Conservation (phyloP, 2,888 invertebrate genomes). For the Galerucella calmariensis region DNA sequence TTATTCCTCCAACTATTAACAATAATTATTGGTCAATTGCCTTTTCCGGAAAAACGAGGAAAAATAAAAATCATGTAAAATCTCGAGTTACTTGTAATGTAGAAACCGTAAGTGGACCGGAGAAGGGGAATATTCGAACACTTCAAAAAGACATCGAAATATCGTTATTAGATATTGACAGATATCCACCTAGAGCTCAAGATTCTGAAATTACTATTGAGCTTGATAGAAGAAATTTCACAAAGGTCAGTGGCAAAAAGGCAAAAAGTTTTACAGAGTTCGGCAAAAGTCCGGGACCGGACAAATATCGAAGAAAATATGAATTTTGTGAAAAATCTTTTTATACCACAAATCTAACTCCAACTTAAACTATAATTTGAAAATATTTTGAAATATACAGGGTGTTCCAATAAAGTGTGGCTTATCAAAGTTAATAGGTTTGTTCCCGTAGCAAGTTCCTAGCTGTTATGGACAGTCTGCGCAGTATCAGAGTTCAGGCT, state of each 20-base stretch:
- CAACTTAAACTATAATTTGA: too few species aligned
- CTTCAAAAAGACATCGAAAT: constrained; percentile 59
- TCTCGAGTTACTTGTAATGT: constrained; percentile 62
- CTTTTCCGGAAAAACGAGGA: constrained; percentile 57
- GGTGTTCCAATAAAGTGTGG: too few species aligned
- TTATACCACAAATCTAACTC: too few species aligned
- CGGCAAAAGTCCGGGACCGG: too few species aligned
- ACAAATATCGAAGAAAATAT: too few species aligned
- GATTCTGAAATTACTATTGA: constrained; percentile 57
- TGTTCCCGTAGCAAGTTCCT: too few species aligned
- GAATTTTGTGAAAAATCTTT: too few species aligned
- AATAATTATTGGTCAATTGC: constrained; percentile 57
- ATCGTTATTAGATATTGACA: constrained; percentile 68
- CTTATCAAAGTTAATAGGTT: too few species aligned
- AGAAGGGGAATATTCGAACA: constrained; percentile 57
- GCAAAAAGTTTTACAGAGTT: too few species aligned
- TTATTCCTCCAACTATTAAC: constrained; percentile 9
- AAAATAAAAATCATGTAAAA: constrained; percentile 31
- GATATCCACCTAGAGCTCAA: constrained; percentile 65
- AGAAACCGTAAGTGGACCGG: constrained; percentile 55
- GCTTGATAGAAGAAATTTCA: constrained; percentile 54
- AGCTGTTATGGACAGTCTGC: too few species aligned
- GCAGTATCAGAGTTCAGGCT: too few species aligned
- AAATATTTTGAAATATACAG: too few species aligned
- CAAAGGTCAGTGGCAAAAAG: constrained; percentile 54